Base-by-base conservation (phyloP, 2,888 invertebrate genomes). In the Drosophila ezoana region DNA sequence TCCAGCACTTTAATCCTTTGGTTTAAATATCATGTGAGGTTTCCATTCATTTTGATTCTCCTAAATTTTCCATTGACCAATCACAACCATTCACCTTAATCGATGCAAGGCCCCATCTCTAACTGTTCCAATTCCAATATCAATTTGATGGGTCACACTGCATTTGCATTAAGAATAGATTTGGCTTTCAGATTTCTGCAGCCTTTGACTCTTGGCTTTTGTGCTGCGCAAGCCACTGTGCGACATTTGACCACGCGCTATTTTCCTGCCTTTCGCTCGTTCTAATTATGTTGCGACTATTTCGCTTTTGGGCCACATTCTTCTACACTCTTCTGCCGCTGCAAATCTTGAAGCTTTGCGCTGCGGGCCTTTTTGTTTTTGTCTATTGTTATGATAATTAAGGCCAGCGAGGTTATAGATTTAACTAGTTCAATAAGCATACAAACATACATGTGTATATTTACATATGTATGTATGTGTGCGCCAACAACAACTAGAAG, bases 301-400 rank as follows among this genome's bases (percentile, higher is more conserved):
- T 75, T 65, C 41, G 70, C 85, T 72, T 71, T 70, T 68, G 66
- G 62, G 65, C 49, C 74, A 69, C 63, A 65, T 78, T 76, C 76
- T 70, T 65, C 43, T 33, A 40, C 33, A 60, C 49, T 69, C 33
- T 57, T 58, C 45, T 67, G 35, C 18, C 33, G 44, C 66, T 62
- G 59, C 56, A 66, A 58, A 58, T 48, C 56, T 71, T 53, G 35
- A 38, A 59, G 40, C 18, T 67, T 23, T 45, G 47, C 47, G 60
- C 79, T 56, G 40, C 57, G 56, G 80, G 74, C 13, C 14, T 23
- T 37, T n/a, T 51, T 69, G 33, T 41, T 69, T 75, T 56, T 77
- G 72, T 69, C 72, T 67, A 76, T 90, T 85, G 75, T 87, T 76
- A 89, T 87, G 89, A 62, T 90, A 90, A 89, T 90, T 89, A 89